phyloP scores from a whole-genome alignment of 2,888 invertebrate species.

The Drosophila lacicola region DNA sequence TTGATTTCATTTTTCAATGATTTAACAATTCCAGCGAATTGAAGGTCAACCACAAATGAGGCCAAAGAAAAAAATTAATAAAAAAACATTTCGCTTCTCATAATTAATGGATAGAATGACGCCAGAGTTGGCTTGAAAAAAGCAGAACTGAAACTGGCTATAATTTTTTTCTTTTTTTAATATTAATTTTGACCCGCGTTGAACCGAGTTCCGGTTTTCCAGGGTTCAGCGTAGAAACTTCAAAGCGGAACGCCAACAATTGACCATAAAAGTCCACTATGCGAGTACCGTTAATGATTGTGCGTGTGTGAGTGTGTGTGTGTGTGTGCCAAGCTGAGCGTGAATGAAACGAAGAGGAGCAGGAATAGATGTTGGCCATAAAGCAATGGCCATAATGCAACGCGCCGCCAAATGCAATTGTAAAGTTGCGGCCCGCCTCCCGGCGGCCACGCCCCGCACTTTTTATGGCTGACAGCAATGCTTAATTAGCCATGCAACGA shows the following conservation, averaged over 20 bases:
- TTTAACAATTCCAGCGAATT: conserved; percentile 48
- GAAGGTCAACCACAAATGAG: conserved; percentile 67
- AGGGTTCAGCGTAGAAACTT: conserved; percentile 36
- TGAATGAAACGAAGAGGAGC: conserved; percentile 1
- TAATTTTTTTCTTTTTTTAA: conserved; percentile 1
- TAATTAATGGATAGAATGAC: conserved; percentile 63
- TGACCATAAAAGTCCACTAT: conserved; percentile 57
- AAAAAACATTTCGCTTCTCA: conserved; percentile 17
- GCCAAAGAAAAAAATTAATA: conserved; percentile 13
- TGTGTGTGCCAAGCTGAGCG: conserved; percentile 11
- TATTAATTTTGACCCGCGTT: conserved; percentile 31
- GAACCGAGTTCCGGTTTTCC: conserved; percentile 48
- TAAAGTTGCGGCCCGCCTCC: conserved; percentile 2
- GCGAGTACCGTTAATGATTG: conserved; percentile 59
- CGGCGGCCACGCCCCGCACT: neutral
- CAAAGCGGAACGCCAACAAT: conserved; percentile 62
- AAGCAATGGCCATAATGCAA: conserved; percentile 47
- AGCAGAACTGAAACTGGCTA: conserved; percentile 20
- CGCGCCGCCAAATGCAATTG: conserved; percentile 53
- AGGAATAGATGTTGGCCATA: conserved; percentile 25
- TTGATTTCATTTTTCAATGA: conserved; percentile 42
- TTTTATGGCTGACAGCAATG: conserved; percentile 15
- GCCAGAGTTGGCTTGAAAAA: conserved; percentile 34
- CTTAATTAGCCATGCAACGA: conserved; percentile 48
- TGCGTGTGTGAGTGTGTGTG: conserved; percentile 15